Base-by-base conservation (phyloP, 2,888 invertebrate species). In the Rhagonycha fulva region DNA sequence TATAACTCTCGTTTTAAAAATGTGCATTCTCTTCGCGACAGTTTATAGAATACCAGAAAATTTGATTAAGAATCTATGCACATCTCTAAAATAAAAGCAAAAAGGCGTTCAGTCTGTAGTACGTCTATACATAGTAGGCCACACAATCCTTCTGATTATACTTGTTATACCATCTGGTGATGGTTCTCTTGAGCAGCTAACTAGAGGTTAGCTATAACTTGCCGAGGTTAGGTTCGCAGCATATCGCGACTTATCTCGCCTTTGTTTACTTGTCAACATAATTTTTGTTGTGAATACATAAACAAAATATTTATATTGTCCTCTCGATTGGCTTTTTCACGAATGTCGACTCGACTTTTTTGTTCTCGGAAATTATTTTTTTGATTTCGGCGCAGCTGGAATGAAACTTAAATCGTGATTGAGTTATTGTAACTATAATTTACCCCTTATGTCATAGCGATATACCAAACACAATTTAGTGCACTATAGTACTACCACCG, bases 231-330 rank as follows among this genome's bases (percentile, higher is more conserved):
- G 78, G 86, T 85, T 86, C 84, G 85, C 86, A 85, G 87, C 87
- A 87, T 87, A 87, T 87, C 87, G 86, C 86, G 86, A 87, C 87
- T 87, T 87, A 87, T 87, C 87, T 87, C 87, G 87, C 87, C 87
- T 88, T 88, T 88, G 88, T 88, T 88, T 87, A 85, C 87, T 87
- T 88, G 88, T 88, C 88, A 88, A 88, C 88, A 88, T 88, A 88
- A 88, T 88, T 88, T 88, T 88, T 87, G 87, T 85, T 85, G 87
- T 84, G 87, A 87, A 88, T 88, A 87, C 88, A 88, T 88, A 88
- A 88, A 88, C 87, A 87, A 88, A 88, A 88, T 88, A 88, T 88
- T 88, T 88, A 88, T 88, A 88, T 87, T 87, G 88, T 88, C 87
- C 87, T 86, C 86, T 83, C 85, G 87, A 86, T 86, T 86, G 85